These are phyloP conservation scores for Limosa lapponica DNA, from an alignment of 2,797 vertebrate genomes.

Conservation along the genomic window DNA sequence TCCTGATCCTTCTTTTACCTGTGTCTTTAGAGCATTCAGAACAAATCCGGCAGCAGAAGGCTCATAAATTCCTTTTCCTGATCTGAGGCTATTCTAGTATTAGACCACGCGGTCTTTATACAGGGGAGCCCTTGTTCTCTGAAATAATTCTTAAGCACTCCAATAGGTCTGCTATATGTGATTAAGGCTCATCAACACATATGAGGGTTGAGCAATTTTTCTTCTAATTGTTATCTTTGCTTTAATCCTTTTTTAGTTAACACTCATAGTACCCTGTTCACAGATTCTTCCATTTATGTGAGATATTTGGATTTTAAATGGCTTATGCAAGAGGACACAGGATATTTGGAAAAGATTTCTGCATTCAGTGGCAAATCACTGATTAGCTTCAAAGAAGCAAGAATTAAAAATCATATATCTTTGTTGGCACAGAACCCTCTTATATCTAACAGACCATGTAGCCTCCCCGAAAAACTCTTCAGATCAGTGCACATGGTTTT, in stretches of 20 bases:
- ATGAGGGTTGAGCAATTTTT: neutral
- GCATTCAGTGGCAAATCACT: neutral
- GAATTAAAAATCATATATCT: neutral
- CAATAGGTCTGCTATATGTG: neutral
- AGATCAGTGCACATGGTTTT: neutral
- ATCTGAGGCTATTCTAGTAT: neutral
- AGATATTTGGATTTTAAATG: neutral
- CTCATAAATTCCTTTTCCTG: neutral
- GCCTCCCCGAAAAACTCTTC: neutral
- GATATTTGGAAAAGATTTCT: neutral
- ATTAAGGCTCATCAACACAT: neutral
- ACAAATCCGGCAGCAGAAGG: neutral
- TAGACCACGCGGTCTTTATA: neutral
- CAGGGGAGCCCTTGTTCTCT: neutral
- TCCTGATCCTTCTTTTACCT: neutral
- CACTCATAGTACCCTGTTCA: neutral
- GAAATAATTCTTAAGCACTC: neutral
- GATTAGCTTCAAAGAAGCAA: neutral
- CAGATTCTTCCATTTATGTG: neutral
- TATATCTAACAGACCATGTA: neutral
- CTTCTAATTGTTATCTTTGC: neutral
- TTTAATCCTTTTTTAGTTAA: neutral
- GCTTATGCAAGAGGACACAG: neutral
- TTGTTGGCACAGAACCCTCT: neutral
- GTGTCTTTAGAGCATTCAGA: neutral